Evolutionary conservation across 2,113 vertebrate genomes (phyloP).

Genomic region (Laticauda laticaudata): DNA sequence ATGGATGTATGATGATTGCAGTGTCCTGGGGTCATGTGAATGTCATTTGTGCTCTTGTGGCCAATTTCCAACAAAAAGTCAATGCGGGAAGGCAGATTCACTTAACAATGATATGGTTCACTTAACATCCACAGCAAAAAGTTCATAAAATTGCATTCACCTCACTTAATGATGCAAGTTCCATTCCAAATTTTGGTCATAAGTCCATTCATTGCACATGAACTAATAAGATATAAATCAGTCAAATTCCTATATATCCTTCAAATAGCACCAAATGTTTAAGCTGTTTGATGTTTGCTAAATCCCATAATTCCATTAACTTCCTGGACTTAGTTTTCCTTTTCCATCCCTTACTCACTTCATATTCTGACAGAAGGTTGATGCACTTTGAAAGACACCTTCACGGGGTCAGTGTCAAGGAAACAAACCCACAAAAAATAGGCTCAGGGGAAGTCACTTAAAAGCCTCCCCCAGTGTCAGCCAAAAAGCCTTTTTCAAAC

Average conservation of each 20-base stretch:
- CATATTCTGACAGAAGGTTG: conserved; percentile 59
- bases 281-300: conserved; percentile 45
- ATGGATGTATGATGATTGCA: not conserved
- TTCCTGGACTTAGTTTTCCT: conserved; percentile 53
- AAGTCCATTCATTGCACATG: not conserved
- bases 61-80: not conserved
- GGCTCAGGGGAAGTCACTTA: conserved; percentile 49
- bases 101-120: not conserved
- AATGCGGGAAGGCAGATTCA: not conserved
- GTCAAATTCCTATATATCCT: not conserved
- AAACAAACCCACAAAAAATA: conserved; percentile 54
- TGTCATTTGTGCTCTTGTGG: not conserved
- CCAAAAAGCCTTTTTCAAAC: conserved; percentile 55
- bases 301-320: conserved; percentile 50
- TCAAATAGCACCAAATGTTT: rapidly evolving
- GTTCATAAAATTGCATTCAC: not conserved
- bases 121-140: not conserved
- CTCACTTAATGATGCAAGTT: not conserved
- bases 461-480: conserved; percentile 49
- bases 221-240: not conserved
- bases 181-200: not conserved
- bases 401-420: conserved; percentile 65
- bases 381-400: conserved; percentile 66
- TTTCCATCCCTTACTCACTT: conserved; percentile 36
- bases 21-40: not conserved